Evolutionary conservation across 1,140 invertebrate genomes (phyloP), one percentile per base, ranked within the genome.

Genomic region (Cyclargus thomasi): DNA sequence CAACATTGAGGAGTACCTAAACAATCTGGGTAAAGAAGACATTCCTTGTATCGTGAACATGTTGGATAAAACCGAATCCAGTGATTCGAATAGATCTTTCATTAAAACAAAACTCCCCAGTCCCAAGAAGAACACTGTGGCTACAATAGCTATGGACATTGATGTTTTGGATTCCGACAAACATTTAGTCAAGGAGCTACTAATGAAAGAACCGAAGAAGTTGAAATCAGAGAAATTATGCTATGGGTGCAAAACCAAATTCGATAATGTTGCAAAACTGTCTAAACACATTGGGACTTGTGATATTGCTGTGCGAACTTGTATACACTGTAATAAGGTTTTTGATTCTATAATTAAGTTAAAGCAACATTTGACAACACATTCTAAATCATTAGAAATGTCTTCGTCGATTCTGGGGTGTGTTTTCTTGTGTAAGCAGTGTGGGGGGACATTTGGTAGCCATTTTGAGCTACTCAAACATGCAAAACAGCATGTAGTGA

Each of bases 1-100:
- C 62, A 88, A 90, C 65, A 90, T 90, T 8, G 88, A 90, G 29
- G 88, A 88, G 66, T 90, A 90, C 75, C 70, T 90, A 53, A 86
- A 86, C 57, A 89, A 84, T 55, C 78, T 90, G 64, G 88, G 88
- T 7, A 89, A 87, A 65, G 88, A 88, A 72, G 88, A 90, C 55
- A 89, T 90, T 68, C 88, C 88, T 1, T 83, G 80, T 23, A 83
- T 90, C 67, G 88, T 88, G 0, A 86, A 82, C 55, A 82, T 90
- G 80, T 65, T 90, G 20, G 86, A 90, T 35, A 80, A 74, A 68
- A 86, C 82, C n/a, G 75, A 70, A 62, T 71, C 64, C 36, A 79
- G 80, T 18, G 76, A 79, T 16, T 64, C 73, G 10, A 72, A 75
- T 17, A 72, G 71, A 70, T 74, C 73, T 23, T n/a, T 47, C 8